Percentiles rank a stretch among this genome's conserved stretches.
Evolutionary conservation across 2,888 invertebrate species (phyloP).

Genomic region (Pristionchus entomophagus): DNA sequence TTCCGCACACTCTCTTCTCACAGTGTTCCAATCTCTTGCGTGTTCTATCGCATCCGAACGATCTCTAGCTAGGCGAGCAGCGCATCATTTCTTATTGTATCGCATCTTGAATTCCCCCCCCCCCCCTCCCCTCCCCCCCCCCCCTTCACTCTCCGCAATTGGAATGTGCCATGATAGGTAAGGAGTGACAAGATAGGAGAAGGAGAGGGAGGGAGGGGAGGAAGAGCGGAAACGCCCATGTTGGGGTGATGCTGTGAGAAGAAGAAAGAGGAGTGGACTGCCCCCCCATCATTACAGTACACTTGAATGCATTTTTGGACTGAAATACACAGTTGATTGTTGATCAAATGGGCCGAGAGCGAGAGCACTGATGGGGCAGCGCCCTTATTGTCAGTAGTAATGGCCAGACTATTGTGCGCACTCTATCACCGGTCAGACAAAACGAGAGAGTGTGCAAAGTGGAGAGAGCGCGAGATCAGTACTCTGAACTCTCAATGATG

Average conservation of each 20-base stretch:
- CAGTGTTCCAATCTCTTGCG: not conserved
- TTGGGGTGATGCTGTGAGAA: not conserved
- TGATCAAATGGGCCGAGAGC: not conserved
- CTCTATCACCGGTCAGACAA: too few relatives aligned
- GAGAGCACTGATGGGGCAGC: not conserved
- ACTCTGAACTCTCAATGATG: not conserved
- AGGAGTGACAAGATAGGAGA: slow-evolving; percentile 17
- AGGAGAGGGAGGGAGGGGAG: not conserved
- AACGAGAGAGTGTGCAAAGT: too few relatives aligned
- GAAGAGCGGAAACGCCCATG: not conserved
- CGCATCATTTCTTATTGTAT: not conserved
- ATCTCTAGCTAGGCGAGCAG: not conserved
- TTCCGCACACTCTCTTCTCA: not conserved
- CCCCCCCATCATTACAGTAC: not conserved
- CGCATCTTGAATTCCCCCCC: not conserved
- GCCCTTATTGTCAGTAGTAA: too few relatives aligned
- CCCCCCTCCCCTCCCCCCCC: not conserved
- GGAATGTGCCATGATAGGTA: not conserved
- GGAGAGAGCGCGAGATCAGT: too few relatives aligned
- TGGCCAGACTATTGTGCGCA: too few relatives aligned
- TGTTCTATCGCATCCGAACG: not conserved
- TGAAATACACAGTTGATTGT: slow-evolving; percentile 2
- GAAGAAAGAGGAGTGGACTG: not conserved
- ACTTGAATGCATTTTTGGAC: not conserved
- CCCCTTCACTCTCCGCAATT: not conserved